Evolutionary conservation across 2,888 invertebrate genomes (phyloP).

Genomic region (Protophormia terraenovae): DNA sequence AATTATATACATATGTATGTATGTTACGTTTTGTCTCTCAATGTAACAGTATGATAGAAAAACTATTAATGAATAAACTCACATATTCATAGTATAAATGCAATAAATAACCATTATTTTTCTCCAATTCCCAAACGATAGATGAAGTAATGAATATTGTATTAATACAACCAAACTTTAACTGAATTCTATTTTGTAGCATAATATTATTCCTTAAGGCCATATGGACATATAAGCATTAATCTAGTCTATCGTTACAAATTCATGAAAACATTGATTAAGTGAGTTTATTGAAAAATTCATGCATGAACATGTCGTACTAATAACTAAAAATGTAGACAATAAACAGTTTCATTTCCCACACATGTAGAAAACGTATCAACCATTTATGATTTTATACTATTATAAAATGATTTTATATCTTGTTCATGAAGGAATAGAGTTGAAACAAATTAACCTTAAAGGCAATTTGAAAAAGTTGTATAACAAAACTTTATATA

Average conservation of each 20-base stretch:
- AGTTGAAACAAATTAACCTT: background rate
- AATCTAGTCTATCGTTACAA: background rate
- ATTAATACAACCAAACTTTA: background rate
- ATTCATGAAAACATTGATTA: background rate
- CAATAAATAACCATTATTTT: background rate
- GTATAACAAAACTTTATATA: background rate
- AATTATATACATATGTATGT: no score
- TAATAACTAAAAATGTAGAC: background rate
- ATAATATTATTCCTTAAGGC: background rate
- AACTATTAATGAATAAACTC: no score
- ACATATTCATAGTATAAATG: no score
- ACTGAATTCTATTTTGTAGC: background rate
- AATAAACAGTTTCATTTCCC: background rate
- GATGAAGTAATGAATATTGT: background rate
- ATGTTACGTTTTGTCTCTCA: no score
- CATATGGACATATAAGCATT: background rate
- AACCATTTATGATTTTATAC: background rate
- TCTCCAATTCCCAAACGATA: background rate
- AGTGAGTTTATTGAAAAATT: background rate
- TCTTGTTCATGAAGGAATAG: background rate
- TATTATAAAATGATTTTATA: background rate
- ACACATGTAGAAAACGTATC: background rate
- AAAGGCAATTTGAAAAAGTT: background rate
- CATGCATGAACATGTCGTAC: background rate
- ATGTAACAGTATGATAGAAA: no score